A percentile compares a stretch with the other conserved stretches of the same genome.
Evolutionary conservation across 2,113 vertebrate species (phyloP).

Genomic region (Cettia cetti): DNA sequence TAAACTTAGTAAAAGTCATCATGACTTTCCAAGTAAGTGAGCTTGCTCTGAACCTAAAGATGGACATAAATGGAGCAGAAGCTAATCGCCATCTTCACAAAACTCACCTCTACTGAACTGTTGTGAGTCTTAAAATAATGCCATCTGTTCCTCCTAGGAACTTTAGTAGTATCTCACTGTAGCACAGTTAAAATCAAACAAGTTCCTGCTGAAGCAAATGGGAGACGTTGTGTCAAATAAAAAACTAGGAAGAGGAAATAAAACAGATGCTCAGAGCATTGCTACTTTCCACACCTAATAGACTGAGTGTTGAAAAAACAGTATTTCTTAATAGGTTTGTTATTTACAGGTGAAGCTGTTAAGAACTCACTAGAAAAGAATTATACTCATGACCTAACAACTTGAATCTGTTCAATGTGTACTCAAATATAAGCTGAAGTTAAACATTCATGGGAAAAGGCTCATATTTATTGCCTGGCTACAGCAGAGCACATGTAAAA

Average conservation of each 20-base stretch:
- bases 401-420: background rate
- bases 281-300: background rate
- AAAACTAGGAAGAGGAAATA: background rate
- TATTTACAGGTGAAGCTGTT: conserved; percentile 16
- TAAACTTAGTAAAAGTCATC: background rate
- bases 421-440: background rate
- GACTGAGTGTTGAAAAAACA: background rate
- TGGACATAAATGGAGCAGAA: background rate
- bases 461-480: background rate
- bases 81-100: background rate
- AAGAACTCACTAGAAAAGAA: conserved; percentile 6
- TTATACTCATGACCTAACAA: background rate
- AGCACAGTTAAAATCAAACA: background rate
- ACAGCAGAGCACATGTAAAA: background rate
- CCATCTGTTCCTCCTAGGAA: background rate
- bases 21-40: background rate
- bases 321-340: background rate
- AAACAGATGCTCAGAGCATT: background rate
- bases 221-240: background rate
- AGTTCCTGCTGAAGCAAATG: background rate
- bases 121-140: background rate
- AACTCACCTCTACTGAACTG: background rate
- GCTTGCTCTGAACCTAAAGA: background rate
- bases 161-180: background rate
- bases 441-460: background rate